Evolutionary conservation across 2,888 invertebrate species (phyloP).

Genomic region (Adela reaumurella): DNA sequence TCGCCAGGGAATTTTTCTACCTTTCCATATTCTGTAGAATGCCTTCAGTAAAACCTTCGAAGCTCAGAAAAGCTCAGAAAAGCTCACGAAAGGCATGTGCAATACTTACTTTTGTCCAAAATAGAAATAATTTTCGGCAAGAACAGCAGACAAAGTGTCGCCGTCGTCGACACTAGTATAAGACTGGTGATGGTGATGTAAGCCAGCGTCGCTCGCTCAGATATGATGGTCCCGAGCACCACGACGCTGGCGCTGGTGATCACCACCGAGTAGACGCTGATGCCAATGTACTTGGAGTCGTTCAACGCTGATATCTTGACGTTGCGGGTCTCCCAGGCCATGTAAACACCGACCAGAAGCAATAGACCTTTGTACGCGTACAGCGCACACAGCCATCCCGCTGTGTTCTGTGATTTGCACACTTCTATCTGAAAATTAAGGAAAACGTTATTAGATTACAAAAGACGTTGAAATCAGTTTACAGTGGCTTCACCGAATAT

Average conservation of each 20-base stretch:
- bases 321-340: constrained; percentile 94
- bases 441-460: too few species aligned
- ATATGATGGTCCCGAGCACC: constrained; percentile 82
- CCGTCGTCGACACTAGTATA: constrained; percentile 82
- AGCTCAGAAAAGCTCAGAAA: too few species aligned
- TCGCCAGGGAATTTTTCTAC: too few species aligned
- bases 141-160: constrained; percentile 81
- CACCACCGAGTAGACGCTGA: constrained; percentile 89
- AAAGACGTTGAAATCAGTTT: too few species aligned
- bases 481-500: too few species aligned
- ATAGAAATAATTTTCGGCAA: constrained; percentile 80
- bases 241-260: constrained; percentile 85
- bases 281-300: constrained; percentile 91
- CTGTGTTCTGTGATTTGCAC: constrained; percentile 82
- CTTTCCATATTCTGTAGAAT: too few species aligned
- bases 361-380: constrained; percentile 89
- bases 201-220: constrained; percentile 75
- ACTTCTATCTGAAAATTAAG: constrained; percentile 67
- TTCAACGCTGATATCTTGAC: constrained; percentile 90
- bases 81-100: too few species aligned
- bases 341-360: constrained; percentile 85
- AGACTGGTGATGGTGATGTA: constrained; percentile 79
- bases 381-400: constrained; percentile 85
- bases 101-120: constrained; percentile 57
- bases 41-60: too few species aligned